Conservation (phyloP, 1,140 invertebrate species). For the Leguminivora glycinivorella region DNA sequence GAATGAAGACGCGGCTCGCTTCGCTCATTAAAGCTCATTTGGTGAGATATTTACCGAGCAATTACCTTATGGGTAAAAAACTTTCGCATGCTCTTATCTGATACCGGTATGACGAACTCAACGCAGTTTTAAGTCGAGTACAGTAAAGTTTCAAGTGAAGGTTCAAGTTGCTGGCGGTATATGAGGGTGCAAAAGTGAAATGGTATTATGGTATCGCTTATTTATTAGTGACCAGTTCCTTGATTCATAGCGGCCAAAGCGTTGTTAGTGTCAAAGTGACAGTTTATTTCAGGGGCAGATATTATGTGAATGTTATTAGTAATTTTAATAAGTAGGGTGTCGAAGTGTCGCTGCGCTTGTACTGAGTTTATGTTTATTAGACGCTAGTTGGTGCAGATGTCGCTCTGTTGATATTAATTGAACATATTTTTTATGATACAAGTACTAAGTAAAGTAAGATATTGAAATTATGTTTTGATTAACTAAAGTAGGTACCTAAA, state of each 20-base stretch:
- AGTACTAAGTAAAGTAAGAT: neutral
- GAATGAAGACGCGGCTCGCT: slow-evolving; percentile 43
- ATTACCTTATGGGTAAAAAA: slow-evolving; percentile 44
- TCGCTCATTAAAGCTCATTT: slow-evolving; percentile 56
- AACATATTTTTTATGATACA: neutral
- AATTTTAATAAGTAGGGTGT: slow-evolving; percentile 25
- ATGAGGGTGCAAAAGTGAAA: slow-evolving; percentile 34
- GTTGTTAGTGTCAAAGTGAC: slow-evolving; percentile 48
- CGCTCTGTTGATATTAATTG: neutral
- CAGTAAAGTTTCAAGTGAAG: neutral
- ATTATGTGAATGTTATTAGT: slow-evolving; percentile 39
- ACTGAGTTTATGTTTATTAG: neutral
- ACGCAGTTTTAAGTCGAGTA: neutral
- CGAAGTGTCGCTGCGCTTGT: slow-evolving; percentile 11
- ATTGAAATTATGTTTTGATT: too few species aligned
- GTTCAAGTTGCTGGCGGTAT: neutral
- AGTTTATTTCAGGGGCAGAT: slow-evolving; percentile 48
- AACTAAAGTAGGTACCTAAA: too few species aligned
- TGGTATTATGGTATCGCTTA: slow-evolving; percentile 48
- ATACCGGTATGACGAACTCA: neutral
- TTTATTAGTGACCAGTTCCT: slow-evolving; percentile 43
- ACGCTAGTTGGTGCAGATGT: neutral
- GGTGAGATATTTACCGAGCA: slow-evolving; percentile 54
- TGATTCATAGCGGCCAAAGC: slow-evolving; percentile 50
- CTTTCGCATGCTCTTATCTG: neutral